These are phyloP conservation scores for Triplophysa dalaica DNA, from an alignment of 2,113 vertebrate species.

Conservation along the genomic window DNA sequence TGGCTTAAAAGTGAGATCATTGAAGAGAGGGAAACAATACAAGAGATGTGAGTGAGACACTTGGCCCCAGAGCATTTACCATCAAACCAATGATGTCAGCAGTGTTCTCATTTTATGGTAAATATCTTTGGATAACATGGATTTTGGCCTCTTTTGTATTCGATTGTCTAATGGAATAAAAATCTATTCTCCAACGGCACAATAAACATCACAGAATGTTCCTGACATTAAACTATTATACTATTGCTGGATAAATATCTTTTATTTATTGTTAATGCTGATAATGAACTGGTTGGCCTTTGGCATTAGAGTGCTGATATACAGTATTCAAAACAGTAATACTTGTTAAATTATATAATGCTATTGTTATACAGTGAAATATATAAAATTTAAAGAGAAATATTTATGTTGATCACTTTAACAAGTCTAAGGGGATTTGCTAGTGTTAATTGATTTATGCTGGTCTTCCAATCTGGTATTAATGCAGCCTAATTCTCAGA, in stretches of 20 bases:
- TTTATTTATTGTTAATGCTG: too few species aligned
- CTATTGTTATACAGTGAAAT: too few species aligned
- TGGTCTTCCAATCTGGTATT: background rate
- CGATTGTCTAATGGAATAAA: background rate
- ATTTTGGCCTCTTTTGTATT: constrained; percentile 14
- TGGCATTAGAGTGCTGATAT: background rate
- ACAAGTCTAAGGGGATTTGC: too few species aligned
- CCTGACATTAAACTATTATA: background rate
- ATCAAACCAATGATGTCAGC: constrained; percentile 45
- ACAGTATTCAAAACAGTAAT: too few species aligned
- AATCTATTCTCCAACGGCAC: background rate
- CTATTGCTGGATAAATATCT: background rate
- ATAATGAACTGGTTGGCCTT: background rate
- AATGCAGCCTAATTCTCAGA: background rate
- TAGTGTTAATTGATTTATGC: too few species aligned
- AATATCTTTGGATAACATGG: constrained; percentile 24
- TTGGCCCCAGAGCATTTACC: constrained; percentile 19
- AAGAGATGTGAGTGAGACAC: constrained; percentile 32
- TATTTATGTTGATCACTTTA: too few species aligned
- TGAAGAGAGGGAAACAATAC: constrained; percentile 42
- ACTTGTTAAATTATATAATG: too few species aligned
- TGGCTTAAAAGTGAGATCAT: constrained; percentile 66
- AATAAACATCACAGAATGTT: background rate
- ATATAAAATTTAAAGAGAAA: too few species aligned
- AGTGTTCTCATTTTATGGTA: constrained; percentile 43